Evolutionary conservation across 2,888 invertebrate genomes (phyloP), one percentile per base, ranked within the genome.

Genomic region (Euplagia quadripunctaria): DNA sequence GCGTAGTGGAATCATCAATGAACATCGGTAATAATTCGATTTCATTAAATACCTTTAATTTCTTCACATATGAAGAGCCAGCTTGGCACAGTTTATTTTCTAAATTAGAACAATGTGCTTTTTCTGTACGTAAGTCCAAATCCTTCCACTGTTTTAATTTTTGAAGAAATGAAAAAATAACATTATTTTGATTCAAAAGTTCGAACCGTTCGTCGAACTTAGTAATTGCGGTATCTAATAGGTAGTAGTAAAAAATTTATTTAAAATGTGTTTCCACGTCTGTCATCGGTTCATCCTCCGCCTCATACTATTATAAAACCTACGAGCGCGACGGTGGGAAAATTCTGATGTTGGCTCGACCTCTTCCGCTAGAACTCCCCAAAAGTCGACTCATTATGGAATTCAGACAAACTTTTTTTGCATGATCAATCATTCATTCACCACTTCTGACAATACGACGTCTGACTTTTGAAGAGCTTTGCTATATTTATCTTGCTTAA

Each of bases 401-500:
- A 31, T 31, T 31, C 31, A 31, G 31, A 31, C 31, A 31, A 31
- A 31, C 31, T 31, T 31, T 31, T 31, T 31, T 31, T 31, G 31
- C 31, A 31, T 31, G 31, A 31, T 31, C 31, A 31, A 31, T 31
- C 31, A 31, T 31, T 31, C 31, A 31, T 31, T 31, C 31, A 31
- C 31, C 31, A n/a, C n/a, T n/a, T n/a, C n/a, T n/a, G n/a, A n/a
- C n/a, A n/a, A n/a, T n/a, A n/a, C 2, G 31, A 31, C 1, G 31
- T 66, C 66, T 31, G 66, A 66, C 11, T 64, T 42, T 64, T 64
- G 64, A 41, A 64, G 42, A 46, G 43, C 46, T 16, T 69, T 69
- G 61, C 61, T 61, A 43, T 43, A 20, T 69, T 46, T 16, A 68
- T 43, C n/a, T 58, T 46, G 11, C 11, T 58, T 58, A 84, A 79